These are phyloP conservation scores for Drosophila ficusphila DNA, from an alignment of 1,140 invertebrate species.

Conservation along the genomic window DNA sequence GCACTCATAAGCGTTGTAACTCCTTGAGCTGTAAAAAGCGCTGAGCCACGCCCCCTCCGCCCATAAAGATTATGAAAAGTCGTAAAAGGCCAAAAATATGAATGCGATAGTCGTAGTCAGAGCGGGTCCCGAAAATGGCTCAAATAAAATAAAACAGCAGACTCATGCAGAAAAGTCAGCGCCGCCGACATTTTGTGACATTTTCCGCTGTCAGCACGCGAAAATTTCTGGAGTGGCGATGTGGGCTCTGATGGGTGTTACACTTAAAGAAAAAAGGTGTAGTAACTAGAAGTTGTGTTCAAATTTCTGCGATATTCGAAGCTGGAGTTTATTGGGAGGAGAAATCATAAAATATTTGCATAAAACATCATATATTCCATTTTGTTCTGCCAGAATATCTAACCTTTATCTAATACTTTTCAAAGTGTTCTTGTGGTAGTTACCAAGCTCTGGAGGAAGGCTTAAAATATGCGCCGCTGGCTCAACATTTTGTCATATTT, in stretches of 20 bases:
- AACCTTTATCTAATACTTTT: conserved; percentile 4
- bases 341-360: no score
- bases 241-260: not conserved
- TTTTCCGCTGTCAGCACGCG: conserved; percentile 54
- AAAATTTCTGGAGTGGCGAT: conserved; percentile 3
- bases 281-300: no score
- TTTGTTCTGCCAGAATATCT: no score
- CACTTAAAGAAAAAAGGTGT: conserved; percentile 9
- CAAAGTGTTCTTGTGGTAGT: not conserved
- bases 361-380: no score
- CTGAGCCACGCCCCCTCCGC: conserved; percentile 34
- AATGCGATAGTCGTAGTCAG: conserved; percentile 66
- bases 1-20: conserved; percentile 69
- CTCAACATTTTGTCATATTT: conserved; percentile 71
- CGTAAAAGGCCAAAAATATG: conserved; percentile 66
- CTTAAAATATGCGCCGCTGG: conserved; percentile 59
- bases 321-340: no score
- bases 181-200: conserved; percentile 55
- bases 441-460: conserved; percentile 43
- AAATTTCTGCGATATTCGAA: no score
- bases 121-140: conserved; percentile 20
- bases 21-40: conserved; percentile 72
- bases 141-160: conserved; percentile 64
- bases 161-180: conserved; percentile 65
- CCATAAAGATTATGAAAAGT: conserved; percentile 76